Evolutionary conservation across 2,113 vertebrate species (phyloP).

Genomic region (Etia nguti): DNA sequence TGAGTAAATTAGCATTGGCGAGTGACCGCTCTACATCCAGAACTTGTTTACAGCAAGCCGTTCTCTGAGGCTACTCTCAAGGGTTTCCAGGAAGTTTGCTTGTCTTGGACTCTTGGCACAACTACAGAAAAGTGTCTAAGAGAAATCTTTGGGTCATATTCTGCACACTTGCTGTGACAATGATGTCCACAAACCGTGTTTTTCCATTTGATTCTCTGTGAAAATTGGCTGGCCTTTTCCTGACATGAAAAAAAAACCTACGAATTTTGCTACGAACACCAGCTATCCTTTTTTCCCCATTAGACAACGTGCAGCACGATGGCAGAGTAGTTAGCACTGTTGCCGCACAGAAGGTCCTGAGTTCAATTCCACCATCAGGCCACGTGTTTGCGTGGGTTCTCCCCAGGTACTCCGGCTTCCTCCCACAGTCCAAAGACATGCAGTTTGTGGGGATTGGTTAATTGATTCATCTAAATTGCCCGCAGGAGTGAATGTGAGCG

Average conservation of each 20-base stretch:
- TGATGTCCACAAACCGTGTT: neutral
- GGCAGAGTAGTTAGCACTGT: too few species aligned
- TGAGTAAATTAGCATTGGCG: neutral
- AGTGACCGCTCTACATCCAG: neutral
- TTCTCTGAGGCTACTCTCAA: fast-evolving
- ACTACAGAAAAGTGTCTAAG: neutral
- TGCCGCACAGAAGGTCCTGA: too few species aligned
- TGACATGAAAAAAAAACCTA: too few species aligned
- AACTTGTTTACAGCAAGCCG: neutral
- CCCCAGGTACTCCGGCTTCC: too few species aligned
- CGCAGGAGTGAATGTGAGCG: too few species aligned
- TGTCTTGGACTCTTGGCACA: neutral
- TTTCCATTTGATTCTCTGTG: neutral
- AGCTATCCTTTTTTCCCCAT: neutral
- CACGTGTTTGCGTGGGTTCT: too few species aligned
- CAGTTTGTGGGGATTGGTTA: too few species aligned
- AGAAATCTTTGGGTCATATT: neutral
- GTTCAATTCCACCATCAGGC: too few species aligned
- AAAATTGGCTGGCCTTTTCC: neutral
- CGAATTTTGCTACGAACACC: neutral
- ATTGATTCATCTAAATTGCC: too few species aligned
- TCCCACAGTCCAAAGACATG: too few species aligned
- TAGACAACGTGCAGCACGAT: neutral
- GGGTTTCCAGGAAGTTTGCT: neutral
- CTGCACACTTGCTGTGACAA: neutral